Evolutionary conservation across 2,797 vertebrate species (phyloP).

Genomic region (Apogon hyalosoma): DNA sequence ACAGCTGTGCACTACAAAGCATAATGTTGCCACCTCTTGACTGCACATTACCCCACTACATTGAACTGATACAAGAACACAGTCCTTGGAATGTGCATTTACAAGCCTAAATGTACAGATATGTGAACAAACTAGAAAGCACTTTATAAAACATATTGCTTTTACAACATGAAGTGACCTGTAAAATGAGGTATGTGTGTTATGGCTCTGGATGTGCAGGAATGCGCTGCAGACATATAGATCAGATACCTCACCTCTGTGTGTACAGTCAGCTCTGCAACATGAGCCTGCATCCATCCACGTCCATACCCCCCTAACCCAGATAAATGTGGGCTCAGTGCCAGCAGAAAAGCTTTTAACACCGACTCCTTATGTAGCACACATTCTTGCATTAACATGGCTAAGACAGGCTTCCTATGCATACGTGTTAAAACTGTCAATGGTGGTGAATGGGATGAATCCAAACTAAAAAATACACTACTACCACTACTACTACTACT

Average conservation of each 20-base stretch:
- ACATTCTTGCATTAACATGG: slow-evolving; percentile 25
- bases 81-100: too few relatives aligned
- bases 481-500: too few relatives aligned
- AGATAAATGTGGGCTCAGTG: slow-evolving; percentile 18
- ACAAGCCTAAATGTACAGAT: too few relatives aligned
- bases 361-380: slow-evolving; percentile 21
- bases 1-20: too few relatives aligned
- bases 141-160: too few relatives aligned
- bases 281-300: slow-evolving; percentile 29
- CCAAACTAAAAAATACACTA: neutral
- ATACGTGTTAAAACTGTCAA: neutral
- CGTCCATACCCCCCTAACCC: slow-evolving; percentile 10
- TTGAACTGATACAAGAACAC: too few relatives aligned
- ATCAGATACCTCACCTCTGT: slow-evolving; percentile 13
- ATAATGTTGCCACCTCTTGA: too few relatives aligned
- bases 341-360: slow-evolving; percentile 23
- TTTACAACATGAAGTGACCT: neutral
- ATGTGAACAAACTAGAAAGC: too few relatives aligned
- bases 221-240: slow-evolving; percentile 6
- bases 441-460: neutral
- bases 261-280: slow-evolving; percentile 35
- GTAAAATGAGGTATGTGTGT: neutral
- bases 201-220: slow-evolving; percentile 7
- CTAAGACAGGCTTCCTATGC: slow-evolving; percentile 8
- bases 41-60: too few relatives aligned